Evolutionary conservation across 2,113 vertebrate species (phyloP).

Genomic region (Cairina moschata): DNA sequence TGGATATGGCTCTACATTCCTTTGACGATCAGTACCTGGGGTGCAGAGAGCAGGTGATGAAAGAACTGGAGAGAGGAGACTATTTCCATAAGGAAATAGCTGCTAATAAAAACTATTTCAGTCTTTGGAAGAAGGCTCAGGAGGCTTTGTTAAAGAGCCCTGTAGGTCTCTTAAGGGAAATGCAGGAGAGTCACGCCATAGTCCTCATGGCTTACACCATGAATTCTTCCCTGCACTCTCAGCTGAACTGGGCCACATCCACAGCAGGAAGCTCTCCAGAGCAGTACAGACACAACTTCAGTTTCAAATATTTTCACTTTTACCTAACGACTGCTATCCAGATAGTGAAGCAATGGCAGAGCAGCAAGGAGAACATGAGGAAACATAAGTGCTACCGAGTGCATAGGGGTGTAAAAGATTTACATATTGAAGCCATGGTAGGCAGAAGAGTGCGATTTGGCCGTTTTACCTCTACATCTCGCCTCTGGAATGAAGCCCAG

Average conservation of each 20-base stretch:
- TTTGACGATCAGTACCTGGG: slow-evolving; percentile 77
- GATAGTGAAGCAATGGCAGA: slow-evolving; percentile 52
- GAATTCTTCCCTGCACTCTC: slow-evolving; percentile 60
- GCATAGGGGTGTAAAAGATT: slow-evolving; percentile 21
- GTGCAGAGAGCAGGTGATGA: slow-evolving; percentile 56
- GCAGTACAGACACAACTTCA: slow-evolving; percentile 55
- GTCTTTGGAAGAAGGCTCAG: slow-evolving; percentile 42
- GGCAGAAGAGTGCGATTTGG: slow-evolving; percentile 67
- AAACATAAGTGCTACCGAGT: slow-evolving; percentile 15
- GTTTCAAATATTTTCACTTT: slow-evolving; percentile 76
- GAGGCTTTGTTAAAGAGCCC: slow-evolving; percentile 23
- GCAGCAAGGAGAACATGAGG: neutral
- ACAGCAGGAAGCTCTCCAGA: slow-evolving; percentile 29
- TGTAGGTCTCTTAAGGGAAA: slow-evolving; percentile 17
- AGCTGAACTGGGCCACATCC: slow-evolving; percentile 60
- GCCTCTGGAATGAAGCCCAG: slow-evolving; percentile 11
- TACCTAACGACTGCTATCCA: slow-evolving; percentile 74
- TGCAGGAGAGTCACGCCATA: slow-evolving; percentile 46
- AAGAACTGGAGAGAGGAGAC: slow-evolving; percentile 44
- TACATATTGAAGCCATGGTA: neutral
- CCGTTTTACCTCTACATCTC: slow-evolving; percentile 63
- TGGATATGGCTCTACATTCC: slow-evolving; percentile 62
- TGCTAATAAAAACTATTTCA: neutral
- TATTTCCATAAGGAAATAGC: slow-evolving; percentile 67
- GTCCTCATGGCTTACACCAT: slow-evolving; percentile 75